Evolutionary conservation across 2,113 vertebrate genomes (phyloP), one percentile per base, ranked within the genome.

Genomic region (Amphiprion percula): DNA sequence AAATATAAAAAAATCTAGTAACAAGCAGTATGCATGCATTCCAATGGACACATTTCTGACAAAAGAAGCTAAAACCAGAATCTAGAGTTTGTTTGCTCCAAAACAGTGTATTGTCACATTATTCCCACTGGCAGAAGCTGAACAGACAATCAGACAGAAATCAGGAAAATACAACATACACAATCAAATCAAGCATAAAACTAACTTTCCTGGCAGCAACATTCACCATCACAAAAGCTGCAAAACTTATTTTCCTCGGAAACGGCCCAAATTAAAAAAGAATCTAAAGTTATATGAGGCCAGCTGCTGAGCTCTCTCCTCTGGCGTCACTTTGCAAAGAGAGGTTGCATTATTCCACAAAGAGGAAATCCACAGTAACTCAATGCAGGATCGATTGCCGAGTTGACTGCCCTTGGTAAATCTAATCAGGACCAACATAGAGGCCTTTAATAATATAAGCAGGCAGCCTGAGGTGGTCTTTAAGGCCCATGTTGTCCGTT

Each of bases 351-450:
- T 80, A 82, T 58, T 85, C 83, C 64, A 85, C 79, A 87, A 88
- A 86, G 79, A 77, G 85, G 87, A 90, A 86, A 90, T 85, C 77
- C 81, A 47, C 70, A 52, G 87, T 75, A 91, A 92, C 86, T 87
- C 78, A 10, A 92, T 90, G 84, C 79, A 56, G 49, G 88, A 93
- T 93, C 85, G 86, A 92, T 92, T 76, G 77, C 58, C 4, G 37
- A 90, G 87, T 85, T 82, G 90, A 88, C 89, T 53, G 77, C 68
- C 82, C 84, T 89, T 82, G 84, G 72, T 80, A 86, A 93, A 94
- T 94, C 90, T 63, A 90, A 93, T 92, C 81, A 87, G 60, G 80
- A 68, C 67, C 74, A 77, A 86, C 90, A 91, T 84, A 88, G 84
- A 82, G 72, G 82, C 83, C 88, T 87, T 79, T 92, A 93, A 93